These are phyloP conservation scores for Drosophila sucinea DNA, from an alignment of 1,140 invertebrate species.

Conservation along the genomic window DNA sequence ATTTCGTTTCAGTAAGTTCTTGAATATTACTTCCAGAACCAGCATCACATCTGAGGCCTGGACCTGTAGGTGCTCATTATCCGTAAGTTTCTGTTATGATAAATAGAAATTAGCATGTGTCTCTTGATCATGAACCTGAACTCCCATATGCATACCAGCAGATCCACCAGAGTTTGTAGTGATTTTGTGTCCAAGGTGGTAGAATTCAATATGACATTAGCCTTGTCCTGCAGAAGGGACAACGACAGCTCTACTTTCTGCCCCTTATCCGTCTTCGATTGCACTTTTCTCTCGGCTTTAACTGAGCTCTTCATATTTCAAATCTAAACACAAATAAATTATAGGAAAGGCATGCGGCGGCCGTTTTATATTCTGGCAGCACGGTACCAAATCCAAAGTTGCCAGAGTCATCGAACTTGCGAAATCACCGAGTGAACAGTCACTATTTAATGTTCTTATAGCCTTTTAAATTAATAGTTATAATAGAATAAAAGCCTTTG, in stretches of 20 bases:
- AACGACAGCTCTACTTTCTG: not conserved
- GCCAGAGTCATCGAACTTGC: not conserved
- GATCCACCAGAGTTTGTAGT: not conserved
- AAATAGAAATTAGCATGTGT: constrained; percentile 43
- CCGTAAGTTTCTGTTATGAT: constrained; percentile 12
- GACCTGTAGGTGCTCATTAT: not conserved
- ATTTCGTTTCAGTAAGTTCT: constrained; percentile 86
- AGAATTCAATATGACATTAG: constrained; percentile 7
- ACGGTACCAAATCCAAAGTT: not conserved
- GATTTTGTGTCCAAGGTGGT: not conserved
- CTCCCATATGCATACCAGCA: not conserved
- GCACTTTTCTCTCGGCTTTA: not conserved
- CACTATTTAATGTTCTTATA: too few species aligned
- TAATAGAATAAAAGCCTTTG: too few species aligned
- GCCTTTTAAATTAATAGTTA: too few species aligned
- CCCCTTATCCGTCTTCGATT: not conserved
- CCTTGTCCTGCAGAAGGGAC: not conserved
- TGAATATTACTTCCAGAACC: constrained; percentile 88
- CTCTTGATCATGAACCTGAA: constrained; percentile 69
- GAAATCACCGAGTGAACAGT: too few species aligned
- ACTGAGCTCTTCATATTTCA: not conserved
- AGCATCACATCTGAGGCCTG: constrained; percentile 75
- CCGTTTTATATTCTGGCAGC: not conserved
- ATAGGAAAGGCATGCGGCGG: not conserved
- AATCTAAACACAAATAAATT: not conserved